Base-by-base conservation (phyloP, 2,888 invertebrate genomes). In the Meteorus cinctellus region DNA sequence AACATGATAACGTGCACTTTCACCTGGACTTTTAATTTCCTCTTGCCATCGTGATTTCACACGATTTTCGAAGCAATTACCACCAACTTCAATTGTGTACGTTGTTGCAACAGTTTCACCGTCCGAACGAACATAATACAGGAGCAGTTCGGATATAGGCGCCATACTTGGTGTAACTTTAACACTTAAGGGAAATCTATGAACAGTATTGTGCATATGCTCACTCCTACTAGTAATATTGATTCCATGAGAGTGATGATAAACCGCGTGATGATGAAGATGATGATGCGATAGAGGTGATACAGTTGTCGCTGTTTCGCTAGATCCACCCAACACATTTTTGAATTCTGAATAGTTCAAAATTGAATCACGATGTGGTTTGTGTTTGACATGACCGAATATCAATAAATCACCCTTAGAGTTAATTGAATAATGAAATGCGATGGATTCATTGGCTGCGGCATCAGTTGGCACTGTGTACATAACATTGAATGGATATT, bases 31-130 rank as follows among this genome's bases (percentile, higher is more conserved):
- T 27, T 90, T 89, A 2, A 88, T 89, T 6, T 88, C 88, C 68
- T 90, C 89, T 34, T 89, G 89, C 91, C 92, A 92, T 12, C 87
- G 86, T 0, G 90, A 87, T 70, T 89, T 88, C 72, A 92, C 92
- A 84, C 91, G 90, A 83, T 92, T 92, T 66, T 90, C 90, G 78
- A 92, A 91, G 81, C 93, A 93, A 24, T 91, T 90, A 74, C 91
- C 90, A 75, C 91, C 90, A 0, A 93, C 90, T 29, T 90, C 87
- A 75, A 93, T 90, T 48, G 90, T 89, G 75, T 90, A 89, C 16
- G 90, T 91, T 69, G 92, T 90, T 0, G 92, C 91, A 0, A 93
- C 91, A 0, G 91, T 90, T 87, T 93, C 93, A 2, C 92, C 91
- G 79, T 92, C 91, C 14, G 88, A 85, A 36, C 90, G 86, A 14